A percentile compares a stretch with the other conserved stretches of the same genome.
Conservation (phyloP, 2,797 vertebrate species). For the Merluccius polli region DNA sequence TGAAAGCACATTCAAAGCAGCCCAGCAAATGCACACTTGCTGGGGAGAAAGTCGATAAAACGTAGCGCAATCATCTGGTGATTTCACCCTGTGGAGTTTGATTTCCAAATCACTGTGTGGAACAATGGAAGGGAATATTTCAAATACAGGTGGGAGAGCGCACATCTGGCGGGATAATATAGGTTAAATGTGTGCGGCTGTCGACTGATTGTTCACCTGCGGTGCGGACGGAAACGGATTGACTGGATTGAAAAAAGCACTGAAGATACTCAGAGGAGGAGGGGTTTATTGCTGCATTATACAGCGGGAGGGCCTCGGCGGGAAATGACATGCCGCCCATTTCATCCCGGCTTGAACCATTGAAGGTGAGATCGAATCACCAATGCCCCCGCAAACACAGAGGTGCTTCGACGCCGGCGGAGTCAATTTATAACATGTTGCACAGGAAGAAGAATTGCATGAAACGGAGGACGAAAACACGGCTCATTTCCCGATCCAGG, state of each 20-base stretch:
- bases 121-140: conserved; percentile 4
- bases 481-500: background rate
- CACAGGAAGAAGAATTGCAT: background rate
- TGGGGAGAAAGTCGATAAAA: background rate
- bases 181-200: background rate
- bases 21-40: background rate
- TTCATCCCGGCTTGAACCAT: background rate
- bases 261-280: background rate
- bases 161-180: background rate
- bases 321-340: background rate
- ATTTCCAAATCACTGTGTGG: background rate
- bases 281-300: background rate
- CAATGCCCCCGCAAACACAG: background rate
- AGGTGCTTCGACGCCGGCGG: background rate
- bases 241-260: background rate
- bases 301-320: background rate
- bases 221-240: background rate
- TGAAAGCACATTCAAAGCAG: background rate
- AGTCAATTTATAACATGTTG: background rate
- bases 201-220: background rate
- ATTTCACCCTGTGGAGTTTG: background rate
- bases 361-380: background rate
- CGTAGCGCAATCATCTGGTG: background rate
- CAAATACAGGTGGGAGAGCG: background rate
- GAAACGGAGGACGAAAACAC: background rate